These are phyloP conservation scores for Bombus waltoni DNA, from an alignment of 1,140 invertebrate species.

Conservation along the genomic window DNA sequence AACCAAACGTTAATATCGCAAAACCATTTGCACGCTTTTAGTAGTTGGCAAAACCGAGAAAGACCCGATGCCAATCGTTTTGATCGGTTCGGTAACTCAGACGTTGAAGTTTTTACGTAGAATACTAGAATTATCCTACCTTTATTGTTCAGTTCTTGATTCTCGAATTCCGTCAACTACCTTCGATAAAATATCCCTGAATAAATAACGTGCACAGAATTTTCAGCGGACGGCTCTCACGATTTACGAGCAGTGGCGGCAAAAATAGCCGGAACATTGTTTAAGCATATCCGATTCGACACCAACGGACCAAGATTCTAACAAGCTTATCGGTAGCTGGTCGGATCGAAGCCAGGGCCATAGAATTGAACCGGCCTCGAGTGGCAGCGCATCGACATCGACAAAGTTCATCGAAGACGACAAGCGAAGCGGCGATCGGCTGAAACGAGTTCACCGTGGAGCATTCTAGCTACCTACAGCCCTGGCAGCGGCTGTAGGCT, in stretches of 20 bases:
- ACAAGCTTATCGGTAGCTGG: constrained; percentile 9
- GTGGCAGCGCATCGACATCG: constrained; percentile 40
- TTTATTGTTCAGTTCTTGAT: neutral
- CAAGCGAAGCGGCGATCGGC: constrained; percentile 52
- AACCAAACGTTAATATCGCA: no score
- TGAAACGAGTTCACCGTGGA: constrained; percentile 64
- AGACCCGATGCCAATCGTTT: no score
- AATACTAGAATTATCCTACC: neutral
- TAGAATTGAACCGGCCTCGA: constrained; percentile 32
- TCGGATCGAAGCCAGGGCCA: constrained; percentile 32
- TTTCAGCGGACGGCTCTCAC: neutral
- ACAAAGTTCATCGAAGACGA: constrained; percentile 50
- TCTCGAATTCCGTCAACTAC: neutral
- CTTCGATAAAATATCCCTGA: no score
- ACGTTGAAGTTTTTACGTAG: neutral
- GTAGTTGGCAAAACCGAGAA: no score
- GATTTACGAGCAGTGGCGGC: neutral
- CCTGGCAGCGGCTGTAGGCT: constrained; percentile 69
- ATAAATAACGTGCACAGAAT: neutral
- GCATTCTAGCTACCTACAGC: constrained; percentile 65
- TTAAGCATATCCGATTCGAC: neutral
- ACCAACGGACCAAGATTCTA: neutral
- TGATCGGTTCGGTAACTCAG: neutral
- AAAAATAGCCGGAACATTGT: neutral
- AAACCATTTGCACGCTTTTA: no score